These are phyloP conservation scores for Bugulina stolonifera DNA, from an alignment of 2,888 invertebrate genomes.

Conservation along the genomic window DNA sequence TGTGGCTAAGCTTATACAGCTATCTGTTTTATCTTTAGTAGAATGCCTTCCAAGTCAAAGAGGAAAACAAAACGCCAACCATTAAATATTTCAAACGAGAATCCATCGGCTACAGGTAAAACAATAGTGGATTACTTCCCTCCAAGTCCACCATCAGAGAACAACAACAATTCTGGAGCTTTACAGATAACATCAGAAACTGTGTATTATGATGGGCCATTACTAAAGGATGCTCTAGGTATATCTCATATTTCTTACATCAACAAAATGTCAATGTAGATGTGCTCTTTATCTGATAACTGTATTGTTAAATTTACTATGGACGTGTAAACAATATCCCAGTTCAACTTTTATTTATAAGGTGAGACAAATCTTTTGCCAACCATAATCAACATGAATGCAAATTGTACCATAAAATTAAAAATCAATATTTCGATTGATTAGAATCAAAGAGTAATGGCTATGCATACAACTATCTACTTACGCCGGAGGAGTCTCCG, in stretches of 20 bases:
- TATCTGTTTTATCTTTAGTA: background rate
- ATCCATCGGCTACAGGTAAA: background rate
- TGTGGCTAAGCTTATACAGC: no score
- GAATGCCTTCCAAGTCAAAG: conserved; percentile 13
- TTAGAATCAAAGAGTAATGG: background rate
- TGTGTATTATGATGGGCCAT: background rate
- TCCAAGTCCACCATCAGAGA: background rate
- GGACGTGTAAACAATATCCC: no score
- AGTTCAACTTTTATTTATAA: no score
- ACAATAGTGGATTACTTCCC: background rate
- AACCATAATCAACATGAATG: no score
- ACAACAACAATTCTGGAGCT: background rate
- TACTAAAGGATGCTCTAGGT: background rate
- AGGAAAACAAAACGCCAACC: background rate
- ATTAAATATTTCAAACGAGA: background rate
- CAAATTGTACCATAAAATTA: no score
- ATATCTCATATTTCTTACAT: background rate
- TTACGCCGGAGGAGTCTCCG: conserved; percentile 8
- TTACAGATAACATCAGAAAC: background rate
- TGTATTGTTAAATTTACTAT: no score
- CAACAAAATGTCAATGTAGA: background rate
- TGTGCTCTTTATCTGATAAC: no score
- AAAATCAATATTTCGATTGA: no score
- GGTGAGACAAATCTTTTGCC: no score
- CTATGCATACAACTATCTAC: background rate